Conservation (phyloP, 2,797 vertebrate genomes). For the Halcyon leucocephala region DNA sequence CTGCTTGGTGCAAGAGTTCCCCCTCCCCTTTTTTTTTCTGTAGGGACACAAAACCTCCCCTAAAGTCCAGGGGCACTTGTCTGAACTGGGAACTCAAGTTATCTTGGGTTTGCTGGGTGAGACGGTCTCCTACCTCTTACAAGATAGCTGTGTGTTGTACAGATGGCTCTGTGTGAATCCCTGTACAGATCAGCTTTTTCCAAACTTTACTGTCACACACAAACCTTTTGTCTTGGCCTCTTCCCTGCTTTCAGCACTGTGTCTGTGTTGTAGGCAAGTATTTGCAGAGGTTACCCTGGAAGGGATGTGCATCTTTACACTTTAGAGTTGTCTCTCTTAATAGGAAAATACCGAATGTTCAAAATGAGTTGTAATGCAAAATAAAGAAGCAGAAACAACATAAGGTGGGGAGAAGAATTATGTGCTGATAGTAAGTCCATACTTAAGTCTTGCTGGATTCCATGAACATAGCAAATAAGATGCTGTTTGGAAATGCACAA, state of each 20-base stretch:
- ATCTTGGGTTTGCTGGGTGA: background rate
- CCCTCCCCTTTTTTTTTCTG: background rate
- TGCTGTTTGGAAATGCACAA: background rate
- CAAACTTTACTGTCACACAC: background rate
- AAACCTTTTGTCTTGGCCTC: fast-evolving
- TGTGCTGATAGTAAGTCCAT: fast-evolving
- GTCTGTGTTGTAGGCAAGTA: background rate
- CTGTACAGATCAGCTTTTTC: background rate
- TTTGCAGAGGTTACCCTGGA: background rate
- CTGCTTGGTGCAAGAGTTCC: background rate
- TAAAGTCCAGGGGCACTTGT: background rate
- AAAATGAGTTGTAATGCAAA: background rate
- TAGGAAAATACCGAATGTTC: background rate
- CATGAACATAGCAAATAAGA: background rate
- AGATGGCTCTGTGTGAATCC: background rate
- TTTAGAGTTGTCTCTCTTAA: background rate
- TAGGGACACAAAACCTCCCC: background rate
- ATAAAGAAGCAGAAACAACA: background rate
- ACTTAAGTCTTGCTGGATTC: background rate
- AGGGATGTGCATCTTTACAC: background rate
- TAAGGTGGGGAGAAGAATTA: background rate
- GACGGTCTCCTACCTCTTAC: background rate
- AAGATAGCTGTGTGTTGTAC: background rate
- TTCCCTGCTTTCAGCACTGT: background rate
- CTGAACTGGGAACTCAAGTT: background rate